These are phyloP conservation scores for Dicranocentrus wangi DNA, from an alignment of 2,888 invertebrate genomes.

Conservation along the genomic window DNA sequence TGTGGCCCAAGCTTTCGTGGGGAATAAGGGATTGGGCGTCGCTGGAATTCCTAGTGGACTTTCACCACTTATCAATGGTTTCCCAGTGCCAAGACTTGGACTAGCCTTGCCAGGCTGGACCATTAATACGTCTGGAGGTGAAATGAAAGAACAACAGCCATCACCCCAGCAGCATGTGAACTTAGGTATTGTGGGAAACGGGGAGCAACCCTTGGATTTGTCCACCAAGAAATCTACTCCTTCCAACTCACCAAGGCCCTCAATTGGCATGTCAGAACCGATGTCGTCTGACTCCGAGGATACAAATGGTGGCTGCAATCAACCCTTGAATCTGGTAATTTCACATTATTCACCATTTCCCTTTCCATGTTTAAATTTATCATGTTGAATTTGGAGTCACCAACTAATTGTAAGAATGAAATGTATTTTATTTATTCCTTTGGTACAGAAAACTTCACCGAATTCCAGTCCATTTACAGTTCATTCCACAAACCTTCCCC, in stretches of 20 bases:
- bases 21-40: conserved; percentile 56
- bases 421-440: conserved; percentile 33
- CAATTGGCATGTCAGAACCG: conserved; percentile 74
- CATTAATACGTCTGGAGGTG: conserved; percentile 59
- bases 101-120: conserved; percentile 64
- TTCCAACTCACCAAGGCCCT: conserved; percentile 79
- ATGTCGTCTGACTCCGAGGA: conserved; percentile 80
- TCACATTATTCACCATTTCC: too few species aligned
- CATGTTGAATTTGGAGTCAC: too few species aligned
- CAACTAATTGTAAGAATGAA: too few species aligned
- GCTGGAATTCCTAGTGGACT: conserved; percentile 63
- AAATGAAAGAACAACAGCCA: conserved; percentile 55
- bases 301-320: conserved; percentile 70
- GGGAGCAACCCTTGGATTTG: conserved; percentile 91
- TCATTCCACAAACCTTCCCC: conserved; percentile 67
- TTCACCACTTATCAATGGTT: conserved; percentile 70
- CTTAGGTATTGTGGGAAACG: conserved; percentile 70
- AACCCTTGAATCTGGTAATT: conserved; percentile 72
- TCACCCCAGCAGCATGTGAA: conserved; percentile 53
- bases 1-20: conserved; percentile 49
- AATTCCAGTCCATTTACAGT: conserved; percentile 68
- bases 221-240: conserved; percentile 84
- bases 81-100: conserved; percentile 65
- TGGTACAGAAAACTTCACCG: conserved; percentile 70
- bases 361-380: too few species aligned